Evolutionary conservation across 2,113 vertebrate species (phyloP).

Genomic region (Etia nguti): DNA sequence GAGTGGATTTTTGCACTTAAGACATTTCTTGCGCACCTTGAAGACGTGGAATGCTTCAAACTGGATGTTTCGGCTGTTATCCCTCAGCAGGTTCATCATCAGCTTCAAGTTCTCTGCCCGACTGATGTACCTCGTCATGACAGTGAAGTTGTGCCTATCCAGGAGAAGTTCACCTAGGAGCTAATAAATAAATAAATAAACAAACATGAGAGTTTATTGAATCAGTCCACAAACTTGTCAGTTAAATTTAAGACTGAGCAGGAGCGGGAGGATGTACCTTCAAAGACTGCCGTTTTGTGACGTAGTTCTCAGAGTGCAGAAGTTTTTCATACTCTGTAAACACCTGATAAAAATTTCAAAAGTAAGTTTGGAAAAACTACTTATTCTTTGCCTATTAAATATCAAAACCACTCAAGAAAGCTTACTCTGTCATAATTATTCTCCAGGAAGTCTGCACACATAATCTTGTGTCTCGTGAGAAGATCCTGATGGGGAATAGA

Average conservation of each 20-base stretch:
- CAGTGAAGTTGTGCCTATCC: slow-evolving; percentile 92
- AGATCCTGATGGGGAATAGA: slow-evolving; percentile 80
- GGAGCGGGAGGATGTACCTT: slow-evolving; percentile 76
- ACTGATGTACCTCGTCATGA: slow-evolving; percentile 97
- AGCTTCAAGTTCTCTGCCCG: slow-evolving; percentile 94
- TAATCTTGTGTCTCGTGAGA: slow-evolving; percentile 90
- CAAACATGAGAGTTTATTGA: not conserved
- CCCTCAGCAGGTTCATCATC: slow-evolving; percentile 95
- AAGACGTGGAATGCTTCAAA: slow-evolving; percentile 99
- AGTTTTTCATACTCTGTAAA: slow-evolving; percentile 98
- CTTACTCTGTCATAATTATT: slow-evolving; percentile 93
- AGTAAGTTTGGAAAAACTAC: too few species aligned
- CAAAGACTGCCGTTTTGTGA: slow-evolving; percentile 95
- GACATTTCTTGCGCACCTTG: slow-evolving; percentile 74
- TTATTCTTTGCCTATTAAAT: too few species aligned
- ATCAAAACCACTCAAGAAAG: not conserved
- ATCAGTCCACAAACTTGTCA: not conserved
- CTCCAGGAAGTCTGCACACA: slow-evolving; percentile 95
- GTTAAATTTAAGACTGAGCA: not conserved
- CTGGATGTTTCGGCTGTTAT: slow-evolving; percentile 97
- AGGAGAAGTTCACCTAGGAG: slow-evolving; percentile 92
- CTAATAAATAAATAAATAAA: slow-evolving; percentile 54
- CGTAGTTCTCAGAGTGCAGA: slow-evolving; percentile 94
- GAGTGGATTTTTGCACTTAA: not conserved
- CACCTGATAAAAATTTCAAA: slow-evolving; percentile 72